phyloP scores from a whole-genome alignment of 2,888 invertebrate genomes.

The Acronicta alni region DNA sequence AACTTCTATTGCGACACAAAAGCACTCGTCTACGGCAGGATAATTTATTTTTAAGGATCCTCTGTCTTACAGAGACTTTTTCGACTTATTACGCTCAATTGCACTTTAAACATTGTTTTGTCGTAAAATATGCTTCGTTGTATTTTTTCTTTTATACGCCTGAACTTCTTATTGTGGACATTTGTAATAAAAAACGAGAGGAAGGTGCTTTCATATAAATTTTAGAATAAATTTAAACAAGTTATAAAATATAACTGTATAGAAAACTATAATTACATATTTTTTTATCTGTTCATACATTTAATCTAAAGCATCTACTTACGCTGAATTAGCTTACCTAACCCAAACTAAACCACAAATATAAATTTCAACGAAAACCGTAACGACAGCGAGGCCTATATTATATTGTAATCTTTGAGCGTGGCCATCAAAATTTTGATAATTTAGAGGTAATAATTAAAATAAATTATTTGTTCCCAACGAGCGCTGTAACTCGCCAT shows the following conservation, averaged over 20 bases:
- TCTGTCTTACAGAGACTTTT: constrained; percentile 61
- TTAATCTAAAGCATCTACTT: constrained; percentile 3
- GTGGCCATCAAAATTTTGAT: constrained; percentile 64
- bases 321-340: constrained; percentile 14
- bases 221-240: constrained; percentile 22
- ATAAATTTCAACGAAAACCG: constrained; percentile 30
- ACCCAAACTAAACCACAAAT: constrained; percentile 11
- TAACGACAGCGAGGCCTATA: constrained; percentile 42
- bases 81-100: constrained; percentile 57
- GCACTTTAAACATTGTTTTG: constrained; percentile 57
- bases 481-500: constrained; percentile 75
- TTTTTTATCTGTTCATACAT: background rate
- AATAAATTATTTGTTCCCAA: constrained; percentile 76
- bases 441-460: constrained; percentile 69
- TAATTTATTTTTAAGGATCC: constrained; percentile 73
- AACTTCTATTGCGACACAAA: constrained; percentile 72
- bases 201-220: constrained; percentile 11
- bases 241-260: constrained; percentile 5
- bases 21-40: constrained; percentile 69
- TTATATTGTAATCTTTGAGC: too few species aligned
- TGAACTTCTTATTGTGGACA: constrained; percentile 24
- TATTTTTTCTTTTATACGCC: constrained; percentile 44
- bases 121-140: constrained; percentile 51
- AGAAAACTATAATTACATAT: background rate
- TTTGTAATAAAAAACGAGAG: constrained; percentile 38